Conservation (phyloP, 1,140 invertebrate species). For the Drosophila guanche region DNA sequence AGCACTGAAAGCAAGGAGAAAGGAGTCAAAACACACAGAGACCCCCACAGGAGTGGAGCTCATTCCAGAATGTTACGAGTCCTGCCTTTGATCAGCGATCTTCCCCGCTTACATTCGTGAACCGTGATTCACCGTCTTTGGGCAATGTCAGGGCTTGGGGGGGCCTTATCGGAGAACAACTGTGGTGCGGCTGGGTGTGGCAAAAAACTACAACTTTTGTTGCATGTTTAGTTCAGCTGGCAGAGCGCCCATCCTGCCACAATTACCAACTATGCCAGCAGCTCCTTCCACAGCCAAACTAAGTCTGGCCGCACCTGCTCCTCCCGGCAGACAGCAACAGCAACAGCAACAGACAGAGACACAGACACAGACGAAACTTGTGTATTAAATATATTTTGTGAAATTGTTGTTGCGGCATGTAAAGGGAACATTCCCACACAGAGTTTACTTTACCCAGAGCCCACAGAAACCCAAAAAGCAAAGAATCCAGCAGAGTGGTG, state of each 20-base stretch:
- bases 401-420: constrained; percentile 68
- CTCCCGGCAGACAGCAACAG: not conserved
- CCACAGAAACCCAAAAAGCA: too few relatives aligned
- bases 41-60: constrained; percentile 19
- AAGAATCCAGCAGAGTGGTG: too few relatives aligned
- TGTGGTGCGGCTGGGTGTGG: too few relatives aligned
- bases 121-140: too few relatives aligned
- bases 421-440: constrained; percentile 30
- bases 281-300: too few relatives aligned
- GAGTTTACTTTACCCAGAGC: too few relatives aligned
- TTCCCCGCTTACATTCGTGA: too few relatives aligned
- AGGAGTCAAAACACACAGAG: constrained; percentile 1
- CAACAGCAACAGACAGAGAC: not conserved
- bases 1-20: not conserved
- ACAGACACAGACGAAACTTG: constrained; percentile 42
- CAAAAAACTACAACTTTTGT: constrained; percentile 25
- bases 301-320: too few relatives aligned
- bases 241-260: too few relatives aligned
- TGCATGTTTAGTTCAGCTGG: constrained; percentile 38
- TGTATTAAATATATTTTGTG: constrained; percentile 75
- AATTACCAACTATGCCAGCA: too few relatives aligned
- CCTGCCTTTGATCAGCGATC: not conserved
- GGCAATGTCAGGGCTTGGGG: too few relatives aligned
- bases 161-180: too few relatives aligned
- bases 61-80: not conserved